Percentiles rank a stretch among this genome's conserved stretches.
Evolutionary conservation across 2,797 vertebrate genomes (phyloP).

Genomic region (Monodelphis domestica): DNA sequence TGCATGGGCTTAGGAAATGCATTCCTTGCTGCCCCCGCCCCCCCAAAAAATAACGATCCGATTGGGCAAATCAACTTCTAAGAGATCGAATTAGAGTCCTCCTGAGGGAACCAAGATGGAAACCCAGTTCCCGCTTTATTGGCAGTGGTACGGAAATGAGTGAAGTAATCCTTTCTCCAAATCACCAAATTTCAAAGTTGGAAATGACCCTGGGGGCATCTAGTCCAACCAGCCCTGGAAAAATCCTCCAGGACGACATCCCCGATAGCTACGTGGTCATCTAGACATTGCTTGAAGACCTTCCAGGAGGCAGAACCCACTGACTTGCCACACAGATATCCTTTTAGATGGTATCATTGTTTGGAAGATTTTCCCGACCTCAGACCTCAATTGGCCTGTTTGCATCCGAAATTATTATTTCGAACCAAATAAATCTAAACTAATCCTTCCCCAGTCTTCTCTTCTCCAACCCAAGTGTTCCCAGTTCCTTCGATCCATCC

Average conservation of each 20-base stretch:
- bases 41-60: conserved; percentile 22
- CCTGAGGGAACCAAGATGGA: background rate
- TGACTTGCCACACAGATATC: background rate
- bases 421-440: background rate
- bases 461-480: background rate
- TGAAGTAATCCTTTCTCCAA: background rate
- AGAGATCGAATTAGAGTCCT: background rate
- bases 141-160: background rate
- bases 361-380: background rate
- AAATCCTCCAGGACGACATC: background rate
- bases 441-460: background rate
- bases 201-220: background rate
- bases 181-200: background rate
- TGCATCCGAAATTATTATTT: no score
- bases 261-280: background rate
- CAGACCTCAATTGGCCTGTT: background rate
- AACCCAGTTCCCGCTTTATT: background rate
- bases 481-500: background rate
- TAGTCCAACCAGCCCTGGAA: background rate
- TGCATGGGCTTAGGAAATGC: conserved; percentile 28
- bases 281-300: background rate
- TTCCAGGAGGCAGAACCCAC: no score
- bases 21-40: background rate
- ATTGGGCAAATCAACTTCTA: background rate
- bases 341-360: background rate